Evolutionary conservation across 2,888 invertebrate genomes (phyloP).

Genomic region (Tiliacea citrago): DNA sequence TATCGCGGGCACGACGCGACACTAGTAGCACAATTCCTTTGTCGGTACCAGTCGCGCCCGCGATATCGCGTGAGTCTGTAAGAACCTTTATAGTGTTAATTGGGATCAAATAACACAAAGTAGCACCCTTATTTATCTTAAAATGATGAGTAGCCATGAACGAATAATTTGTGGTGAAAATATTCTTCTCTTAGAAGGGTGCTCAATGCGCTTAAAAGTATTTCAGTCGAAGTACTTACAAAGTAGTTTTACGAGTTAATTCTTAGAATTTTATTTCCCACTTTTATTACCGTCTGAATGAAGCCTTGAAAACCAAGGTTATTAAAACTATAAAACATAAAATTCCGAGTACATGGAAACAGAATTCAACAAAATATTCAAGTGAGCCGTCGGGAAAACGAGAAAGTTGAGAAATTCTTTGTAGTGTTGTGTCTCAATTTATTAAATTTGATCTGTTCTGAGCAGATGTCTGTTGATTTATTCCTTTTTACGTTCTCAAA

Average conservation of each 20-base stretch:
- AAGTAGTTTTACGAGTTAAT: slow-evolving; percentile 51
- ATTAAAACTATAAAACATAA: slow-evolving; percentile 54
- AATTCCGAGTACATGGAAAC: slow-evolving; percentile 34
- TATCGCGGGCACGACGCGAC: no score
- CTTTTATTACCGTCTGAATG: slow-evolving; percentile 45
- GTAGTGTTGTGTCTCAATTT: slow-evolving; percentile 65
- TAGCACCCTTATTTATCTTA: neutral
- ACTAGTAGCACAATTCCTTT: no score
- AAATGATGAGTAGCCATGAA: slow-evolving; percentile 25
- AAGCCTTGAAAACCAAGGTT: slow-evolving; percentile 44
- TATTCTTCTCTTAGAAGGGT: slow-evolving; percentile 3
- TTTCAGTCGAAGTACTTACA: slow-evolving; percentile 42
- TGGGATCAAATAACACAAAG: slow-evolving; percentile 24
- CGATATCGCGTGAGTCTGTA: no score
- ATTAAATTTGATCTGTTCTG: slow-evolving; percentile 66
- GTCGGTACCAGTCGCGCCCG: no score
- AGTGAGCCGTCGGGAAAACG: slow-evolving; percentile 50
- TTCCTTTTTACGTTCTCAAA: slow-evolving; percentile 61
- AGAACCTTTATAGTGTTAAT: slow-evolving; percentile 13
- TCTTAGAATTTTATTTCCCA: slow-evolving; percentile 48
- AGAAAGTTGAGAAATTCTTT: slow-evolving; percentile 50
- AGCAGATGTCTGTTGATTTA: slow-evolving; percentile 66
- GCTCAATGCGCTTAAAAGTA: slow-evolving; percentile 14
- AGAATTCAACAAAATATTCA: slow-evolving; percentile 44
- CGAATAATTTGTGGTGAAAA: slow-evolving; percentile 4